Conservation (phyloP, 2,113 vertebrate genomes). For the Danionella cerebrum region DNA sequence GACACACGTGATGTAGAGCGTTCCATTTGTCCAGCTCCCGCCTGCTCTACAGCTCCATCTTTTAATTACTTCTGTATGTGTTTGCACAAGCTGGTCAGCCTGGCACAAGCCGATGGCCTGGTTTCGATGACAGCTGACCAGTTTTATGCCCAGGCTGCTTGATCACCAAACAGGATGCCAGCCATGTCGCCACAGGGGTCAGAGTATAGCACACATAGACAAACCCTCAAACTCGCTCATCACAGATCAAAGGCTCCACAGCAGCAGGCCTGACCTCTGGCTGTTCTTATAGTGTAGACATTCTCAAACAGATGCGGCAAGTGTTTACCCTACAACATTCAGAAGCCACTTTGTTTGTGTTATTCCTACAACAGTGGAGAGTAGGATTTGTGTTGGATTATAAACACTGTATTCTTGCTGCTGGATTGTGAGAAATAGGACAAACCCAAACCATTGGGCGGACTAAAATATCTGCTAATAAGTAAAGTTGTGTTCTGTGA, state of each 20-base stretch:
- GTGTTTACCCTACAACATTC: background rate
- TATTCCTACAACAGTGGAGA: no score
- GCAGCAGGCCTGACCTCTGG: background rate
- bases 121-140: background rate
- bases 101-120: no score
- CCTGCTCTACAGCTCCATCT: conserved; percentile 7
- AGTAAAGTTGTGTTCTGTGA: no score
- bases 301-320: background rate
- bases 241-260: background rate
- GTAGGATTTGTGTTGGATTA: no score
- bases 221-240: background rate
- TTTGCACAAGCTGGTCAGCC: background rate
- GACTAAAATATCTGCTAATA: no score
- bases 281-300: background rate
- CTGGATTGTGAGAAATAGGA: no score
- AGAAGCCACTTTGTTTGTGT: no score
- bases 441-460: no score
- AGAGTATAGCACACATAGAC: background rate
- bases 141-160: background rate
- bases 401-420: no score
- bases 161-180: background rate
- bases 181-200: background rate
- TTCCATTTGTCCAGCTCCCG: conserved; percentile 9
- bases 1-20: conserved; percentile 19
- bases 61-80: conserved; percentile 33